A percentile compares a stretch with the other conserved stretches of the same genome.
phyloP scores from a whole-genome alignment of 1,140 invertebrate genomes.

The Cyrtorhinus lividipennis region DNA sequence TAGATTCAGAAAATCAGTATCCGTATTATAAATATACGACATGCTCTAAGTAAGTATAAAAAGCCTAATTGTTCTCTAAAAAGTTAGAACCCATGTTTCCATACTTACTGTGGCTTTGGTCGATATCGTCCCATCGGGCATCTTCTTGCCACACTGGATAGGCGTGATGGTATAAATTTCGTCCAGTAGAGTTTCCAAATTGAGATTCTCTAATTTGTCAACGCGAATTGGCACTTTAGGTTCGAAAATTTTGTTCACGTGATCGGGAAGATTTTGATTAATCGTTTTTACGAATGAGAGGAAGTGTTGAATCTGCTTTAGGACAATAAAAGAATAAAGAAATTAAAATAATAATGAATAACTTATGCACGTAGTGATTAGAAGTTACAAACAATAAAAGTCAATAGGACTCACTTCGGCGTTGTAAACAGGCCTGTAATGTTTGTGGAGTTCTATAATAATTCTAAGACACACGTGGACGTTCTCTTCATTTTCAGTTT shows the following conservation, averaged over 20 bases:
- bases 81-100: too few species aligned
- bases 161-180: conserved; percentile 84
- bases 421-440: conserved; percentile 77
- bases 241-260: conserved; percentile 89
- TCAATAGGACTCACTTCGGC: conserved; percentile 74
- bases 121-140: conserved; percentile 56
- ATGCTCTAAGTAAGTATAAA: too few species aligned
- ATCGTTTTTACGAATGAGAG: conserved; percentile 86
- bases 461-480: conserved; percentile 86
- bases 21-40: too few species aligned
- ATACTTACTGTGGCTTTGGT: conserved; percentile 24
- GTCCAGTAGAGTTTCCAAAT: conserved; percentile 64
- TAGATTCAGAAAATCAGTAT: too few species aligned
- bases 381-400: too few species aligned
- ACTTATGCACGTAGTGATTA: too few species aligned
- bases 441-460: conserved; percentile 93
- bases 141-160: conserved; percentile 74
- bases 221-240: conserved; percentile 63
- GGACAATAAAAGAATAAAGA: too few species aligned
- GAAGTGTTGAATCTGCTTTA: conserved; percentile 84
- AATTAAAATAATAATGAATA: too few species aligned
- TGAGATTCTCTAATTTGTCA: conserved; percentile 77
- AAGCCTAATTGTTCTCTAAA: too few species aligned
- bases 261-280: conserved; percentile 80
- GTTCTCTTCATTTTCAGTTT: conserved; percentile 95